A percentile compares a stretch with the other conserved stretches of the same genome.
Conservation (phyloP, 2,113 vertebrate genomes). For the Dascyllus trimaculatus region DNA sequence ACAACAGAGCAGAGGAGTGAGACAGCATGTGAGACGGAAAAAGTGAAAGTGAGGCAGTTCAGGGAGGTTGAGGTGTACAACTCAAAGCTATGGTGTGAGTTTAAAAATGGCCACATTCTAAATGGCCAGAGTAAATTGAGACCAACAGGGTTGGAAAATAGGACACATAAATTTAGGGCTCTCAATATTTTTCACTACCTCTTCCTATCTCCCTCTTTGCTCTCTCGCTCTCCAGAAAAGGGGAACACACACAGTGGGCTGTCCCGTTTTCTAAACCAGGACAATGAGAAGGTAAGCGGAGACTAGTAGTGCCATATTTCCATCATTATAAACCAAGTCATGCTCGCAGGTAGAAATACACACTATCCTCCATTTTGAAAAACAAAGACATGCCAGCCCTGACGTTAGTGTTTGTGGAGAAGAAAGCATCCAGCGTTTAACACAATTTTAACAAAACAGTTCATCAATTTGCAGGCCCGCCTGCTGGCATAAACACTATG, state of each 20-base stretch:
- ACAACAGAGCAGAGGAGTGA: conserved; percentile 23
- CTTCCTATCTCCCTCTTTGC: conserved; percentile 1
- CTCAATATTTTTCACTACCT: conserved; percentile 58
- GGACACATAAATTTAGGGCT: conserved; percentile 84
- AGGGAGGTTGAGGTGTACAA: conserved; percentile 20
- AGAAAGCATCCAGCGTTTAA: too few species aligned
- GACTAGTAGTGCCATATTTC: conserved; percentile 30
- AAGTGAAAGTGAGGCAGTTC: conserved; percentile 28
- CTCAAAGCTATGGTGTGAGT: conserved; percentile 73
- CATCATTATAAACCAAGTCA: conserved; percentile 9
- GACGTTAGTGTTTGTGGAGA: too few species aligned
- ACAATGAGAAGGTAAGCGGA: conserved; percentile 66
- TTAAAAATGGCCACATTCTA: conserved; percentile 76
- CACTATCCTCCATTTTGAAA: too few species aligned
- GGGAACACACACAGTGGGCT: conserved; percentile 67
- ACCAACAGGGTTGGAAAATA: conserved; percentile 80
- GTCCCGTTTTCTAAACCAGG: conserved; percentile 81
- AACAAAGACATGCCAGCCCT: too few species aligned
- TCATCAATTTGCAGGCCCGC: too few species aligned
- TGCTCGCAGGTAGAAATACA: too few species aligned
- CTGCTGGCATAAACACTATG: too few species aligned
- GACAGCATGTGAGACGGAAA: conserved; percentile 2
- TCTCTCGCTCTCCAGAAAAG: conserved; percentile 49
- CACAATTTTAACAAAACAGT: too few species aligned
- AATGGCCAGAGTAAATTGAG: conserved; percentile 79